Base-by-base conservation (phyloP, 1,140 invertebrate species). In the Caerostris darwini region DNA sequence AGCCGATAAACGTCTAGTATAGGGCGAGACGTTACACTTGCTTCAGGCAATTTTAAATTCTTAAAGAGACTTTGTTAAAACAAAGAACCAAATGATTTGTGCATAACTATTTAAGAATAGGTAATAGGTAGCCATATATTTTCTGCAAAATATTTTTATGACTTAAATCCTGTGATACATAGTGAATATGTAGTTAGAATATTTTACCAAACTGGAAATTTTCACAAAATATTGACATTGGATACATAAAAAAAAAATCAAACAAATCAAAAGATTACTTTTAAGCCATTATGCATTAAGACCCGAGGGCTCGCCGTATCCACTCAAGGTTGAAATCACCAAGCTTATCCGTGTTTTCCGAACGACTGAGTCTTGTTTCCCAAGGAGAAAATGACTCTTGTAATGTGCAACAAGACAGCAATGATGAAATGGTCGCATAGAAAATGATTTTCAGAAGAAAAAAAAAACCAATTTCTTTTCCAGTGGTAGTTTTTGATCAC, bases 271-370 rank as follows among this genome's bases (percentile, higher is more conserved):
- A 34, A 34, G 34, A 34, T 34, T 34, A 14, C 19, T 77, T 50
- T 77, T 12, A 77, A 77, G 71, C 19, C 71, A 77, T 77, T 77
- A 50, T 50, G 19, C 5, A 5, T 19, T 10, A 6, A 34, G 8
- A 34, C 19, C 69, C 50, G 8, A 50, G 71, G 61, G 17, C 7
- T 77, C 7, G 50, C 14, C 71, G 8, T 12, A 77, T 50, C 0
- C 71, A 77, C 71, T 77, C 71, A 77, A 77, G 71, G 71, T 53
- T 77, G 71, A 77, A 77, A 77, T 53, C 12, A 77, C 8, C 6
- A 1, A 77, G 71, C 71, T 77, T 77, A 77, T 77, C 71, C 71
- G 53, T 50, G 7, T 77, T 77, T 77, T 77, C 71, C 71, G 50
- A 50, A 7, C 71, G 34, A 77, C 50, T 53, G 71, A 77, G 7